Evolutionary conservation across 2,888 invertebrate species (phyloP), one percentile per base, ranked within the genome.

Genomic region (Andrena dorsata): DNA sequence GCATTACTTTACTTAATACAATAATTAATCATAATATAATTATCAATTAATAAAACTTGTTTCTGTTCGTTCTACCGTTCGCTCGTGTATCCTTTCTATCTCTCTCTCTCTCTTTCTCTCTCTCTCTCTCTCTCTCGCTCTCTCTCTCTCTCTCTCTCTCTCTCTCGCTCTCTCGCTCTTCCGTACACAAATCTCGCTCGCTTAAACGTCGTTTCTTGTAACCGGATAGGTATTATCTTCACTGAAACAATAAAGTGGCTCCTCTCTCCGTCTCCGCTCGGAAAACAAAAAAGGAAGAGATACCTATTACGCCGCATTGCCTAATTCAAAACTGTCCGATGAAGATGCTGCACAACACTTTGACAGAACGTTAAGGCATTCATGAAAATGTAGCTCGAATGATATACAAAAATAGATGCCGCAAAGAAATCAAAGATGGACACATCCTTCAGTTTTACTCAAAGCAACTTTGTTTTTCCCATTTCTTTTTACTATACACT

Each of bases 11-110:
- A 91, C 92, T 90, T 91, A 91, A 92, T 92, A 91, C 90, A 92
- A 91, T 92, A 92, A 92, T 90, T 92, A 92, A 90, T 91, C 90
- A 88, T 92, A 90, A 88, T 90, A 90, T 91, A 92, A 92, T 92
- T 91, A 91, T 89, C 90, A 91, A 91, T 92, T 91, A 92, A 92
- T 91, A 92, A 92, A 93, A 92, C 89, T 91, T 86, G 88, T 90
- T 89, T 90, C 87, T 88, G 86, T 84, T 89, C 86, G 82, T 87
- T 86, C 87, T 83, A 80, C 65, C 86, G 84, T 83, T 87, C 79
- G 75, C 83, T 70, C 83, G 82, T 74, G 77, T 85, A 72, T 73
- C 76, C 81, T 72, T 77, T 82, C 84, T 81, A 26, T 74, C 69
- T 64, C 73, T 76, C 73, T 58, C 70, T 71, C 61, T 70, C 80